phyloP scores from a whole-genome alignment of 2,113 vertebrate species.

The Thamnophis sirtalis region DNA sequence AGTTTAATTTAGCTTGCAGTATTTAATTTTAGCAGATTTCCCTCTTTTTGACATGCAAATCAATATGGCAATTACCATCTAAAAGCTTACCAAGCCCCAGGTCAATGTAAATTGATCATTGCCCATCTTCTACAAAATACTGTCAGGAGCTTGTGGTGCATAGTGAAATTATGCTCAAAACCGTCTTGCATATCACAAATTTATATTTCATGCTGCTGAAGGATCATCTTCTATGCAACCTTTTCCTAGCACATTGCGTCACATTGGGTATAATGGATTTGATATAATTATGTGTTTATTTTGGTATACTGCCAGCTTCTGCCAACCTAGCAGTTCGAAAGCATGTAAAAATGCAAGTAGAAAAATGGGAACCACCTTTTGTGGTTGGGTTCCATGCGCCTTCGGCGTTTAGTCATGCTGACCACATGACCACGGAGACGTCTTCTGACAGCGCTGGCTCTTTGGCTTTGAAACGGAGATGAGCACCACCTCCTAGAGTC shows the following conservation, averaged over 20 bases:
- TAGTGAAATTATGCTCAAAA: constrained; percentile 85
- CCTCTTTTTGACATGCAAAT: constrained; percentile 73
- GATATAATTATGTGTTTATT: background rate
- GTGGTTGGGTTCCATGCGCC: no score
- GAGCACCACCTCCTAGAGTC: no score
- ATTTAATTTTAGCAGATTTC: constrained; percentile 79
- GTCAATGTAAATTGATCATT: constrained; percentile 88
- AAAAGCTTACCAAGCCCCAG: constrained; percentile 82
- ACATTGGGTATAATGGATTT: constrained; percentile 16
- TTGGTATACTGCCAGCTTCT: background rate
- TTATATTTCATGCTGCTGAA: constrained; percentile 79
- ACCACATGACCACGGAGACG: no score
- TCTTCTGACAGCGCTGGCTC: no score
- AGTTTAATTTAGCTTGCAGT: constrained; percentile 80
- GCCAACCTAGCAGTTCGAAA: no score
- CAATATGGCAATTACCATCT: constrained; percentile 86
- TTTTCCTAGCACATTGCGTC: constrained; percentile 59
- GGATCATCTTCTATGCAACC: constrained; percentile 68
- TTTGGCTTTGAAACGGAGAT: no score
- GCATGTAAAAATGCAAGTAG: no score
- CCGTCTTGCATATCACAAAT: constrained; percentile 80
- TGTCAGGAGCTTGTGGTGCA: constrained; percentile 80
- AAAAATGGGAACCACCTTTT: no score
- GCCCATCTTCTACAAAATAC: constrained; percentile 83
- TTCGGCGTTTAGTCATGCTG: no score